These are phyloP conservation scores for Pantala flavescens DNA, from an alignment of 1,140 invertebrate species.

Conservation along the genomic window DNA sequence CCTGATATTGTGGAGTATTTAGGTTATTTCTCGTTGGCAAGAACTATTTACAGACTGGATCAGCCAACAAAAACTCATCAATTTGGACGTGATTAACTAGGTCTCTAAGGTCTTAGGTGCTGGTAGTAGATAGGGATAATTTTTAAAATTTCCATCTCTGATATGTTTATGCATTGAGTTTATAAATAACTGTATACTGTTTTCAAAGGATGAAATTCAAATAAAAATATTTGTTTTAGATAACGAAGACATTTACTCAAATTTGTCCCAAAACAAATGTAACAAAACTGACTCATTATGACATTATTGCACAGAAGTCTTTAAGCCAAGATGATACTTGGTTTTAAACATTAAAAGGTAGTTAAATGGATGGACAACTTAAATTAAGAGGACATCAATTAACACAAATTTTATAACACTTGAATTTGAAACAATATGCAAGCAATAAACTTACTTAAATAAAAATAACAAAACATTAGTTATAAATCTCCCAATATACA, in stretches of 20 bases:
- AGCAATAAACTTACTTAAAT: neutral
- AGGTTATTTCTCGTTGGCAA: slow-evolving; percentile 73
- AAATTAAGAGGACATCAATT: too few species aligned
- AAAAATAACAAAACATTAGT: neutral
- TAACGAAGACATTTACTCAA: neutral
- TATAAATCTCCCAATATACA: too few species aligned
- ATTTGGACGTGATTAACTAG: slow-evolving; percentile 45
- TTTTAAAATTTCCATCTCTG: too few species aligned
- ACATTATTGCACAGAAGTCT: neutral
- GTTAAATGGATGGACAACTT: too few species aligned
- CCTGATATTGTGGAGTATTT: slow-evolving; percentile 74
- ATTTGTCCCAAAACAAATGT: neutral
- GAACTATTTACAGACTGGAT: slow-evolving; percentile 68
- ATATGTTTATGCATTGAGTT: too few species aligned
- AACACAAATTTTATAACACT: too few species aligned
- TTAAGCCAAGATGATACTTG: too few species aligned
- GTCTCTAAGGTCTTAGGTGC: neutral
- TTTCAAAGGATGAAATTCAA: neutral
- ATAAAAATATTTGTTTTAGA: neutral
- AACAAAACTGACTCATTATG: neutral
- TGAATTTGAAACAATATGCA: too few species aligned
- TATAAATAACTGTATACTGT: too few species aligned
- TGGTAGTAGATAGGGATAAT: too few species aligned
- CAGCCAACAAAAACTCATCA: slow-evolving; percentile 46
- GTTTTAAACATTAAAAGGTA: too few species aligned